phyloP scores from a whole-genome alignment of 1,140 invertebrate genomes.

The Leptinotarsa undecemlineata region DNA sequence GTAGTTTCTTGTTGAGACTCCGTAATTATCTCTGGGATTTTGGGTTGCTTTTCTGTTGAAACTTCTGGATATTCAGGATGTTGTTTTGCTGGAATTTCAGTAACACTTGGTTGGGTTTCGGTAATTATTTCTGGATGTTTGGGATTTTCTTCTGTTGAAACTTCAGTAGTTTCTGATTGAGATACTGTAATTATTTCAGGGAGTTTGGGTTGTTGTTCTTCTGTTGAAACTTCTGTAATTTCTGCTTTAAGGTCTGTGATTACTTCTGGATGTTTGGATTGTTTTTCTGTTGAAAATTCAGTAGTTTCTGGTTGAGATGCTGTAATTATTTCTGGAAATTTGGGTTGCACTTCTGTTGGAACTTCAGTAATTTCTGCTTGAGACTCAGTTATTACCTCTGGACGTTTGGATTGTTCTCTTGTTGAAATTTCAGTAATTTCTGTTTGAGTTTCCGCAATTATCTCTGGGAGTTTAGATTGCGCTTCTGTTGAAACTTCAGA shows the following conservation, averaged over 20 bases:
- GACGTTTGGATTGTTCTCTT: neutral
- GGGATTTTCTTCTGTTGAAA: neutral
- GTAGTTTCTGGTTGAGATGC: neutral
- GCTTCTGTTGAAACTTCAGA: neutral
- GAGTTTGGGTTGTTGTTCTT: conserved; percentile 23
- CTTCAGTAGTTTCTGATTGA: conserved; percentile 30
- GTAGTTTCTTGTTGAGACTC: conserved; percentile 16
- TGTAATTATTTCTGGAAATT: conserved; percentile 7
- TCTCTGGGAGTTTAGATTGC: conserved; percentile 31
- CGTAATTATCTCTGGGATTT: conserved; percentile 18
- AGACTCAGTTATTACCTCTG: conserved; percentile 21
- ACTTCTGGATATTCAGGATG: conserved; percentile 7
- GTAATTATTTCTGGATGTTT: neutral
- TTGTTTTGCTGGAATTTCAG: neutral
- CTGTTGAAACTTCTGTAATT: neutral
- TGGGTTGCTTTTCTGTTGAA: conserved; percentile 12
- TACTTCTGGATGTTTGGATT: conserved; percentile 2
- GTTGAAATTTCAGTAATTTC: conserved; percentile 29
- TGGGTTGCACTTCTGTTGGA: conserved; percentile 34
- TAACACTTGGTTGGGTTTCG: neutral
- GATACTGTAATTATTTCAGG: conserved; percentile 13
- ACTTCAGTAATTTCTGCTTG: conserved; percentile 27
- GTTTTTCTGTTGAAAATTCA: neutral
- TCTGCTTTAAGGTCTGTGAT: neutral
- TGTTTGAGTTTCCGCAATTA: neutral